These are phyloP conservation scores for Antennarius striatus DNA, from an alignment of 2,113 vertebrate genomes.

Conservation along the genomic window DNA sequence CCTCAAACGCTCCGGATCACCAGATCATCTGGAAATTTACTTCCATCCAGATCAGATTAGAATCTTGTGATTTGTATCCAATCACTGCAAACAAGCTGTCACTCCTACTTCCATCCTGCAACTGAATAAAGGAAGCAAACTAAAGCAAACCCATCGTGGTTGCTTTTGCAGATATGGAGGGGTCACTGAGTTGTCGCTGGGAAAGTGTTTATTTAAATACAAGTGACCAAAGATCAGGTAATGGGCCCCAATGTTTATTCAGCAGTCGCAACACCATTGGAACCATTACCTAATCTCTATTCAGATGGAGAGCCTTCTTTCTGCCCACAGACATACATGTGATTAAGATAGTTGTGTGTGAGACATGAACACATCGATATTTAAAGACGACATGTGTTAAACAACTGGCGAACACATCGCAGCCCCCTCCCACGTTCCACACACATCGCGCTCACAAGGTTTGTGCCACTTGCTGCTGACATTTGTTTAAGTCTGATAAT, in stretches of 20 bases:
- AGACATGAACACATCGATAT: slow-evolving; percentile 37
- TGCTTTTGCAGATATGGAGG: no score
- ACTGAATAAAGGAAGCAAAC: no score
- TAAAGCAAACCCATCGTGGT: no score
- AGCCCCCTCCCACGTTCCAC: background rate
- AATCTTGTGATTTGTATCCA: no score
- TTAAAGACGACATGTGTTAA: slow-evolving; percentile 26
- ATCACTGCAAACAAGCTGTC: no score
- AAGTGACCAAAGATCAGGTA: slow-evolving; percentile 10
- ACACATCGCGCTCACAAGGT: background rate
- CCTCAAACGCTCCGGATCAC: no score
- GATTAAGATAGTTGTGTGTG: slow-evolving; percentile 3
- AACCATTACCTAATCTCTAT: slow-evolving; percentile 22
- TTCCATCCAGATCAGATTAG: no score
- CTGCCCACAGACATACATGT: background rate
- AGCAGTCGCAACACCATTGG: slow-evolving; percentile 38
- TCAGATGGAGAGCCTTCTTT: slow-evolving; percentile 20
- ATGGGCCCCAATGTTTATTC: slow-evolving; percentile 13
- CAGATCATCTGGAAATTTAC: no score
- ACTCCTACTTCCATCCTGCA: no score
- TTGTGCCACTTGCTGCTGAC: background rate
- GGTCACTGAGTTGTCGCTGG: no score
- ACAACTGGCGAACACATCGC: slow-evolving; percentile 31
- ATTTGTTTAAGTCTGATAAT: slow-evolving; percentile 5
- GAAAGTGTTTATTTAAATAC: background rate